Evolutionary conservation across 2,888 invertebrate genomes (phyloP), one percentile per base, ranked within the genome.

Genomic region (Stegana nigrithorax): DNA sequence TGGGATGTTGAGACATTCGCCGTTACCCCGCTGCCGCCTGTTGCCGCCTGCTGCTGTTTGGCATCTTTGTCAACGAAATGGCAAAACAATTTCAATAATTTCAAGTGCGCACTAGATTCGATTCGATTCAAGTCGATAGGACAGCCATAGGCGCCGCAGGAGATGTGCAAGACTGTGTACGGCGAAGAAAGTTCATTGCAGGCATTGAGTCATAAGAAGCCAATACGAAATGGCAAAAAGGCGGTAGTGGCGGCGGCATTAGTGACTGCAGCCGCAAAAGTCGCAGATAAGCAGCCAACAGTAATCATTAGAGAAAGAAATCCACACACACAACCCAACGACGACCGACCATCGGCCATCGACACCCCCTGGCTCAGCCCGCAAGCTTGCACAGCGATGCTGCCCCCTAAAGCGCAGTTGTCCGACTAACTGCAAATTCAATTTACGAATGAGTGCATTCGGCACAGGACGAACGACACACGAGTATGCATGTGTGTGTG

Each of bases 51-150:
- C 8, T 19, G 4, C 17, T 19, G 59, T 32, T 10, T 50, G 5
- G 27, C 17, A 27, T 26, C n/a, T 25, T 27, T 51, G 61, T 21
- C 66, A 65, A 65, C 67, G 63, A 53, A 68, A 32, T 55, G 53
- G 74, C 78, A 76, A 72, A 76, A 76, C 75, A 76, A 76, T 76
- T 80, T 76, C 75, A 80, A 76, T 76, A 76, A 80, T 80, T 80
- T 76, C 72, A 73, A 75, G 75, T 80, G 80, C 76, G 78, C 80
- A 69, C 80, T 73, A n/a, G n/a, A n/a, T n/a, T n/a, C n/a, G n/a
- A n/a, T n/a, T n/a, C n/a, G n/a, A 5, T 26, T 4, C 7, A 32
- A 32, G 53, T 12, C 66, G 67, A 56, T n/a, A n/a, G n/a, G n/a
- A n/a, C n/a, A n/a, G n/a, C n/a, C n/a, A n/a, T n/a, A n/a, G n/a